Percentiles rank a stretch among this genome's conserved stretches.
Evolutionary conservation across 2,797 vertebrate species (phyloP).

Genomic region (Pagetopsis macropterus): DNA sequence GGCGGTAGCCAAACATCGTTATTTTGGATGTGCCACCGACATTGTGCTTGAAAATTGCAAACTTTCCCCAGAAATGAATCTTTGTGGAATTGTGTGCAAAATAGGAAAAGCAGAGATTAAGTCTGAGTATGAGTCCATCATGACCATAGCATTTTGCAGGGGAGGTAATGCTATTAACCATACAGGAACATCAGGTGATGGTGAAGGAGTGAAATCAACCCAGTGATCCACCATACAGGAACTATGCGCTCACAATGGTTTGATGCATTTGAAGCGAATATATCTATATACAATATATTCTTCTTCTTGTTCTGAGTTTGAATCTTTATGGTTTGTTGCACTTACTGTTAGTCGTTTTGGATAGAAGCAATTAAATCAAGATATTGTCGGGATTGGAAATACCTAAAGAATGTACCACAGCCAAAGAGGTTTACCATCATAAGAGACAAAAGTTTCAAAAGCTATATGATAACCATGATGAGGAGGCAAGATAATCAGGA

Average conservation of each 20-base stretch:
- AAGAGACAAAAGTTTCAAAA: background rate
- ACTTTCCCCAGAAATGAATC: background rate
- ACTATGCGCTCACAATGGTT: background rate
- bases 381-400: background rate
- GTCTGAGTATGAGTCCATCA: too few species aligned
- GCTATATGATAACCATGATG: background rate
- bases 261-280: too few species aligned
- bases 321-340: too few species aligned
- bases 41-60: too few species aligned
- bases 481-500: background rate
- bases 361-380: background rate
- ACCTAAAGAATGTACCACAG: background rate
- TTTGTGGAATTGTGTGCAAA: background rate
- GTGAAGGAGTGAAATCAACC: background rate
- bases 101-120: too few species aligned
- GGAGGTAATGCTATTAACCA: background rate
- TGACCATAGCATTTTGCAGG: background rate
- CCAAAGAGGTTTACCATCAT: background rate
- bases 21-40: too few species aligned
- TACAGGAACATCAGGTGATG: background rate
- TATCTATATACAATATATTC: too few species aligned
- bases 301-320: too few species aligned
- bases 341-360: too few species aligned
- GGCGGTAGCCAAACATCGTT: too few species aligned
- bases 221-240: background rate